These are phyloP conservation scores for Coluber constrictor DNA, from an alignment of 2,797 vertebrate species.

Conservation along the genomic window DNA sequence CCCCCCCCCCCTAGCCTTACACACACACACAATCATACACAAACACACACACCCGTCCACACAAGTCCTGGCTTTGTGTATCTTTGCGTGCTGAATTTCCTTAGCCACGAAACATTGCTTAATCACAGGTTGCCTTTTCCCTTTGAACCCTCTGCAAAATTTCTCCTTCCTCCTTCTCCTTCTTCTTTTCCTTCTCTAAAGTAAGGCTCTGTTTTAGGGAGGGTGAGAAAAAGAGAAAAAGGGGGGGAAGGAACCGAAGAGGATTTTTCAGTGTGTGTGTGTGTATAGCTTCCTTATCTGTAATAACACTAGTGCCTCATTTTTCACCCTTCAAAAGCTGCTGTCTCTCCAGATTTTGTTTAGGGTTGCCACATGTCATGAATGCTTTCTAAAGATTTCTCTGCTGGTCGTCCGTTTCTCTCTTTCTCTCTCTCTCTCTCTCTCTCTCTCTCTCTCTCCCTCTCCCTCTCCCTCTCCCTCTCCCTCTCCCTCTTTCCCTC, in stretches of 20 bases:
- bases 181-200: not conserved
- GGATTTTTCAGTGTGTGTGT: not conserved
- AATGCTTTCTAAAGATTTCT: not conserved
- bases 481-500: too few species aligned
- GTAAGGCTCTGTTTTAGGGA: not conserved
- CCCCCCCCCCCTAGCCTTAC: too few species aligned
- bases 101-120: not conserved
- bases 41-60: not conserved
- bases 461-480: too few species aligned
- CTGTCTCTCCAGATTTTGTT: not conserved
- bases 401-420: not conserved
- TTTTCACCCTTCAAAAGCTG: not conserved
- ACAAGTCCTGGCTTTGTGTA: not conserved
- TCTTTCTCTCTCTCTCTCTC: too few species aligned
- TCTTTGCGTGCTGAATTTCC: not conserved
- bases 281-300: not conserved
- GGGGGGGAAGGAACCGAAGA: not conserved
- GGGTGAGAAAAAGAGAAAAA: not conserved
- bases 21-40: not conserved
- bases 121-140: not conserved
- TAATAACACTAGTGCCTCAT: constrained; percentile 10
- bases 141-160: not conserved
- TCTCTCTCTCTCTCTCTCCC: too few species aligned
- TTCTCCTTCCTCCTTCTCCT: not conserved
- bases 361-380: not conserved